Conservation (phyloP, 2,113 vertebrate genomes). For the Zootoca vivipara region DNA sequence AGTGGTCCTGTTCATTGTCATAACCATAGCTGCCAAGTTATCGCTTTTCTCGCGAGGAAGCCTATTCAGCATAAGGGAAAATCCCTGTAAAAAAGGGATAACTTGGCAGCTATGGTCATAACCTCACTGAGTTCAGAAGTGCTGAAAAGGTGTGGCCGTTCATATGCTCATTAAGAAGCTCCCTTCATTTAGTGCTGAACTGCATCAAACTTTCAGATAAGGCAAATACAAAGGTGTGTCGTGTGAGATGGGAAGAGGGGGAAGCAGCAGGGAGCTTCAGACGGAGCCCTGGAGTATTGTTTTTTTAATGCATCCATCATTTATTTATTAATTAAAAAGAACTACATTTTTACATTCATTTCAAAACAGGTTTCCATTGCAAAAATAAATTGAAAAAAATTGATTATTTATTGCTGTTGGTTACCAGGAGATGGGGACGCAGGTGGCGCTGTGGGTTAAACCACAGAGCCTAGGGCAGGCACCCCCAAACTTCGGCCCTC, state of each 20-base stretch:
- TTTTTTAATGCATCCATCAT: background rate
- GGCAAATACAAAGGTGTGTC: background rate
- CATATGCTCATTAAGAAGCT: background rate
- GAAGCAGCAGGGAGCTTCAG: background rate
- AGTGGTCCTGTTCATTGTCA: background rate
- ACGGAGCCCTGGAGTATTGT: background rate
- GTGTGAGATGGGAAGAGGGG: background rate
- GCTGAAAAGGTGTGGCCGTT: background rate
- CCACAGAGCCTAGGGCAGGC: too few relatives aligned
- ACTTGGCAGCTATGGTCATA: too few relatives aligned
- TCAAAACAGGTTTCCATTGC: background rate
- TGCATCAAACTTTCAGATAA: background rate
- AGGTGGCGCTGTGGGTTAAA: too few relatives aligned
- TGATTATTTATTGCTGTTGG: background rate
- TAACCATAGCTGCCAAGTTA: too few relatives aligned
- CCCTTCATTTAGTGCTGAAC: background rate
- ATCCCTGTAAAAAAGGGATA: too few relatives aligned
- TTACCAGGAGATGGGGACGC: background rate
- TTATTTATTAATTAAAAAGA: too few relatives aligned
- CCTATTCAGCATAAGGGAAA: too few relatives aligned
- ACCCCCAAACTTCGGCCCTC: too few relatives aligned
- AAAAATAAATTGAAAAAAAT: background rate
- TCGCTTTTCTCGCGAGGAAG: too few relatives aligned
- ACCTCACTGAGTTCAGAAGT: background rate
- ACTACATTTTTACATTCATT: background rate